phyloP scores from a whole-genome alignment of 92 coral and sea anemone genomes.

The Porites rus region DNA sequence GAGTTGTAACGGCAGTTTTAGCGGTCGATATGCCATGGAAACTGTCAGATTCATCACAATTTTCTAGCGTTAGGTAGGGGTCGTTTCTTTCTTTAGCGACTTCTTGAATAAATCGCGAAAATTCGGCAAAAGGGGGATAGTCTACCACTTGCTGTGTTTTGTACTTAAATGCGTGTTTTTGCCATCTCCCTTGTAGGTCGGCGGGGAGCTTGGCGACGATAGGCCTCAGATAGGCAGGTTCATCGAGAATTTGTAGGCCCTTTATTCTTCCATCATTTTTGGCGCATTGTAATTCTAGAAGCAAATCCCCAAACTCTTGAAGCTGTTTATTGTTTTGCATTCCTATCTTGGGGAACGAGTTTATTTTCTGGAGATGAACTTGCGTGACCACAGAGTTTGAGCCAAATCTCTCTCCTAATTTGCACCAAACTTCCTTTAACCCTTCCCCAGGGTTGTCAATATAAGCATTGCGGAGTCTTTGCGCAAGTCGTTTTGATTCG shows the following conservation, averaged over 20 bases:
- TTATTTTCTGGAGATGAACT: conserved; percentile 20
- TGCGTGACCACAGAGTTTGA: conserved; percentile 10
- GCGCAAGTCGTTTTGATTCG: conserved; percentile 32
- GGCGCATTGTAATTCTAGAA: conserved; percentile 62
- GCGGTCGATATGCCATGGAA: too few relatives aligned
- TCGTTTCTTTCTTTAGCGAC: conserved; percentile 57
- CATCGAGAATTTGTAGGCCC: conserved; percentile 64
- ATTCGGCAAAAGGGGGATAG: conserved; percentile 65
- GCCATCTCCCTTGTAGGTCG: conserved; percentile 75
- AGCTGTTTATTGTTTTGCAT: conserved; percentile 9
- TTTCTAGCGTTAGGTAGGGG: conserved; percentile 49
- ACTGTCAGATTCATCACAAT: background rate
- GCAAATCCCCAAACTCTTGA: conserved; percentile 61
- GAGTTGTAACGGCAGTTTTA: background rate
- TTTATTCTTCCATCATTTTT: conserved; percentile 54
- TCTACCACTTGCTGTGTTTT: conserved; percentile 36
- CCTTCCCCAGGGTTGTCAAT: conserved; percentile 6
- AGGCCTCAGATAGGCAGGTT: conserved; percentile 52
- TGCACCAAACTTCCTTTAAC: background rate
- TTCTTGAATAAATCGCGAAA: conserved; percentile 54
- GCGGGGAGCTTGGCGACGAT: conserved; percentile 42
- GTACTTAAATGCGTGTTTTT: conserved; percentile 58
- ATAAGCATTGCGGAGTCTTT: conserved; percentile 29
- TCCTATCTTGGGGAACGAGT: background rate
- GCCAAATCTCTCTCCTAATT: conserved; percentile 35